A percentile compares a stretch with the other conserved stretches of the same genome.
Conservation (phyloP, 2,888 invertebrate genomes). For the Tipula unca region DNA sequence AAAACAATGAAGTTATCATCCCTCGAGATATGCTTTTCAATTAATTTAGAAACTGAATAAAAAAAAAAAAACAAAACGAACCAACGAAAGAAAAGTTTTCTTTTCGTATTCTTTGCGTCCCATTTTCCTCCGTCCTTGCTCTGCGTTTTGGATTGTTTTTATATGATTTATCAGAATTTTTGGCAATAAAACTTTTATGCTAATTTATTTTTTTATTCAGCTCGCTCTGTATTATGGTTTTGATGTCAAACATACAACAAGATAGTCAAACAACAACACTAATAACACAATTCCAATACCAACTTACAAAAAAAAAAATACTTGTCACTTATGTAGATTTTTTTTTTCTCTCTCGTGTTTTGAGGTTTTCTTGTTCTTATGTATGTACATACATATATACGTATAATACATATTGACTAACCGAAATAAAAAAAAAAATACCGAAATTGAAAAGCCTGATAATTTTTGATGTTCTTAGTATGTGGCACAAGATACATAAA, state of each 20-base stretch:
- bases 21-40: constrained; percentile 14
- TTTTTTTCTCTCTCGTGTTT: neutral
- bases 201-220: neutral
- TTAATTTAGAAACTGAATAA: neutral
- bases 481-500: neutral
- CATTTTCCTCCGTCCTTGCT: neutral
- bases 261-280: neutral
- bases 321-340: constrained; percentile 8
- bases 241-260: neutral
- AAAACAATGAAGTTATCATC: constrained; percentile 8
- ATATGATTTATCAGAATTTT: constrained; percentile 4
- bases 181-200: constrained; percentile 14
- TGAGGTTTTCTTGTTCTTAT: neutral
- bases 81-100: neutral
- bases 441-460: neutral
- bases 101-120: neutral
- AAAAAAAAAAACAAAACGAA: neutral
- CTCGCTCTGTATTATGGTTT: neutral
- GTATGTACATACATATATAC: neutral
- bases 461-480: neutral
- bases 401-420: neutral
- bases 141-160: neutral
- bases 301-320: neutral
- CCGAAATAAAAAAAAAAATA: neutral
- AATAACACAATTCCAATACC: neutral